Base-by-base conservation (phyloP, 1,140 invertebrate genomes). In the Drosophila prosaltans region DNA sequence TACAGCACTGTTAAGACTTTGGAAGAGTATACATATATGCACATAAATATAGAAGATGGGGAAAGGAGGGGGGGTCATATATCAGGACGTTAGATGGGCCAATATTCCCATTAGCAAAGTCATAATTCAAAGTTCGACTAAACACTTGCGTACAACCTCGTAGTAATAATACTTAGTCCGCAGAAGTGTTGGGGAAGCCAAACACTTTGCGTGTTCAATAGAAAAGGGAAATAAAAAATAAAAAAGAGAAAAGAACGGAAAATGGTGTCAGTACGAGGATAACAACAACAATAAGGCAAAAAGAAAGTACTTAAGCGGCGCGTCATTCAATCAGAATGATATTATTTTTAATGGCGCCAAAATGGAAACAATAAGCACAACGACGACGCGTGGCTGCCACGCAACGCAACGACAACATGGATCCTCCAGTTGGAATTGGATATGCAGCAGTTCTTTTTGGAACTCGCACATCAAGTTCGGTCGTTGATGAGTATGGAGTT, bases 271-370 rank as follows among this genome's bases (percentile, higher is more conserved):
- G 85, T 73, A 83, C 81, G 77, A 84, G 81, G 71, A 79, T 74
- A 83, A 89, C 60, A 72, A 48, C 2, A 51, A 51, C 6, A 9
- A 48, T 16, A 26, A 24, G 16, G 28, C 28, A 48, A 51, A 51
- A 51, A 26, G 78, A 81, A 84, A 89, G 84, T 89, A 89, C 84
- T 89, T 84, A 89, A 89, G 68, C 84, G 85, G 74, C 80, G 84
- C 84, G 84, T 90, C 84, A 89, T 78, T 90, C 84, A 89, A 89
- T 89, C 85, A 90, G 66, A 89, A 84, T 81, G 81, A 89, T 89
- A 89, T 90, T 89, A 89, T 90, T 89, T 89, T 89, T 89, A 89
- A 89, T 89, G 84, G 84, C 74, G 78, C 45, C 67, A 63, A 80
- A 85, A 85, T 85, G 80, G 82, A 84, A 74, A 65, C 77, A 74